These are phyloP conservation scores for Atherinomorus stipes DNA, from an alignment of 2,113 vertebrate species.

Conservation along the genomic window DNA sequence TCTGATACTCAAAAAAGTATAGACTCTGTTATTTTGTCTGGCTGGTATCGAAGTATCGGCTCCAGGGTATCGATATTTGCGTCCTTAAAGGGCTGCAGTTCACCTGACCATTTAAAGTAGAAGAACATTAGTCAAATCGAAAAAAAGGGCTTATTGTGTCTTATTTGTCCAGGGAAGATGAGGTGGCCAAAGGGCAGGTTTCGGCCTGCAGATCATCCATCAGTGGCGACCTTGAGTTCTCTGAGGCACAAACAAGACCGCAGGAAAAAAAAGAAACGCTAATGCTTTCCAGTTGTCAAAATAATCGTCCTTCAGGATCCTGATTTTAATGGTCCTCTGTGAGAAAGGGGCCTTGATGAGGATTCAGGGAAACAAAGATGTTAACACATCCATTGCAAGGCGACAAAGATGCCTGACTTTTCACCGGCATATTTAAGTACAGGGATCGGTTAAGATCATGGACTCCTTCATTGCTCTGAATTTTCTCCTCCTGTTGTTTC, in stretches of 20 bases:
- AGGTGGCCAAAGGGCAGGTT: constrained; percentile 6
- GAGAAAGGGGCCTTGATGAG: constrained; percentile 48
- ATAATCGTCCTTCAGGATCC: constrained; percentile 72
- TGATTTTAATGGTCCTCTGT: constrained; percentile 57
- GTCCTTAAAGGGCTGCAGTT: too few relatives aligned
- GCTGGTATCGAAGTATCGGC: too few relatives aligned
- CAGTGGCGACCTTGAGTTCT: constrained; percentile 56
- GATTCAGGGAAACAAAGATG: constrained; percentile 49
- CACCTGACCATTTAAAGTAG: neutral
- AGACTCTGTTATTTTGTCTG: too few relatives aligned
- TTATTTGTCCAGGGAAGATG: constrained; percentile 13
- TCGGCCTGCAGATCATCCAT: constrained; percentile 50
- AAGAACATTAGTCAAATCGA: neutral
- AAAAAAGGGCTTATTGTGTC: neutral
- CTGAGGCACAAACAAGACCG: constrained; percentile 25
- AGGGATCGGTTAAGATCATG: neutral
- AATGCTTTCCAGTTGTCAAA: constrained; percentile 89
- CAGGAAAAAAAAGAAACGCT: constrained; percentile 66
- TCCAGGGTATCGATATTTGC: too few relatives aligned
- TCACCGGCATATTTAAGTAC: neutral
- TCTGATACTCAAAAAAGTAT: too few relatives aligned
- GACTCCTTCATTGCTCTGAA: neutral
- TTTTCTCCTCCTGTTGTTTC: constrained; percentile 28
- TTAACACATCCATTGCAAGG: constrained; percentile 50
- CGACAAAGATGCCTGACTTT: constrained; percentile 10